phyloP scores from a whole-genome alignment of 2,888 invertebrate genomes.

The Chouioia cunea region DNA sequence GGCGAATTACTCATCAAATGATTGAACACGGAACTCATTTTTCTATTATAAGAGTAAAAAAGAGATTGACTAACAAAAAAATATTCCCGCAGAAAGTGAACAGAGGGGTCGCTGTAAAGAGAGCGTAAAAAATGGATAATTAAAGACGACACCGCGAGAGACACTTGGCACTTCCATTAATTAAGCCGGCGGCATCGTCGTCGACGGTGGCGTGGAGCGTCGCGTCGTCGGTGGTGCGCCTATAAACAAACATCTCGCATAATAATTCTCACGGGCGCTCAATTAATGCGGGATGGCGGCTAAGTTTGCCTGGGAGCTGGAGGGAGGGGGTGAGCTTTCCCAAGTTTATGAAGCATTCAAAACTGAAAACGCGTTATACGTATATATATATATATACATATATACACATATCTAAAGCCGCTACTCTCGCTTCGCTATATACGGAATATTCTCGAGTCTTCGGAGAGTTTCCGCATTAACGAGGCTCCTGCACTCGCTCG shows the following conservation, averaged over 20 bases:
- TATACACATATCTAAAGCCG: neutral
- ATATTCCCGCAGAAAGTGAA: too few species aligned
- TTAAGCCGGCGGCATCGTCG: slow-evolving; percentile 11
- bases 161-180: slow-evolving; percentile 16
- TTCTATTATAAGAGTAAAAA: too few species aligned
- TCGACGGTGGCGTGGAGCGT: too few species aligned
- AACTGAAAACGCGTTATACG: slow-evolving; percentile 37
- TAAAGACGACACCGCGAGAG: slow-evolving; percentile 3
- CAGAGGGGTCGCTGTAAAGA: too few species aligned
- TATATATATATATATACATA: slow-evolving; percentile 4
- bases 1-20: too few species aligned
- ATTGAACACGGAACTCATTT: too few species aligned
- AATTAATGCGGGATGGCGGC: slow-evolving; percentile 35
- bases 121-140: slow-evolving; percentile 5
- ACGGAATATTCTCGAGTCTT: slow-evolving; percentile 47
- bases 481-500: slow-evolving; percentile 18
- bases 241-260: slow-evolving; percentile 36
- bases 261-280: slow-evolving; percentile 31
- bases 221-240: neutral
- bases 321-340: neutral
- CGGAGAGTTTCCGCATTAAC: slow-evolving; percentile 45
- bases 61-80: too few species aligned
- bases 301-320: slow-evolving; percentile 35
- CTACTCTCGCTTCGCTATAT: slow-evolving; percentile 21
- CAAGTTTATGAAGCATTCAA: slow-evolving; percentile 47